Evolutionary conservation across 2,888 invertebrate species (phyloP).

Genomic region (Myopa tessellatipennis): DNA sequence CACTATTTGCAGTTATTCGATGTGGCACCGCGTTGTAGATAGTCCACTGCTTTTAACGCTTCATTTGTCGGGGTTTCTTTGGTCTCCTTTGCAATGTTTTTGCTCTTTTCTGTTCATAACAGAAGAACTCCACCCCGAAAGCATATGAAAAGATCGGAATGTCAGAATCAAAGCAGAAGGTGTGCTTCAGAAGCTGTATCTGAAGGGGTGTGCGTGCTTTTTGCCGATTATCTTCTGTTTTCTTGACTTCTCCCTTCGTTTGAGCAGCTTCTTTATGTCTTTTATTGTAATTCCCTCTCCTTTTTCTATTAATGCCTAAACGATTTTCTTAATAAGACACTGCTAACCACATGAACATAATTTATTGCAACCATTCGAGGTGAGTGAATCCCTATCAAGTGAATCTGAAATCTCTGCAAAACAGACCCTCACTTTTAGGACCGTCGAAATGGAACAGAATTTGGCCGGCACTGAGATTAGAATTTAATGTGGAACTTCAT

Average conservation of each 20-base stretch:
- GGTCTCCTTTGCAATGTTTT: neutral
- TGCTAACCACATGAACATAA: too few relatives aligned
- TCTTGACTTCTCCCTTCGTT: neutral
- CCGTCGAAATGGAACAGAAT: too few relatives aligned
- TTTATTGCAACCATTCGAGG: too few relatives aligned
- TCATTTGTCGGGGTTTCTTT: conserved; percentile 12
- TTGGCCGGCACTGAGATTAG: too few relatives aligned
- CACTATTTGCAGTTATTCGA: conserved; percentile 13
- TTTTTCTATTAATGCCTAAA: too few relatives aligned
- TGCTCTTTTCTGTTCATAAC: neutral
- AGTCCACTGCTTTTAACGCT: conserved; percentile 19
- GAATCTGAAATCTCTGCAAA: too few relatives aligned
- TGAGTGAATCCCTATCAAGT: too few relatives aligned
- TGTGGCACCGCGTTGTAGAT: conserved; percentile 18
- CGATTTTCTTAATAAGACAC: too few relatives aligned
- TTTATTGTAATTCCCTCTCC: neutral
- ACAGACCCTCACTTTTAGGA: too few relatives aligned
- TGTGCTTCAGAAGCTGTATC: neutral
- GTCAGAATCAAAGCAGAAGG: neutral
- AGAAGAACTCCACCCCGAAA: neutral
- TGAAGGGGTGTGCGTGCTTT: too few relatives aligned
- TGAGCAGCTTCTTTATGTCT: neutral
- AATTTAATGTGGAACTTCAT: too few relatives aligned
- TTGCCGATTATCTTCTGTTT: too few relatives aligned
- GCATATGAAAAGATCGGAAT: neutral